These are phyloP conservation scores for Manis crassicaudata DNA, from an alignment of 2,797 vertebrate genomes.

Conservation along the genomic window DNA sequence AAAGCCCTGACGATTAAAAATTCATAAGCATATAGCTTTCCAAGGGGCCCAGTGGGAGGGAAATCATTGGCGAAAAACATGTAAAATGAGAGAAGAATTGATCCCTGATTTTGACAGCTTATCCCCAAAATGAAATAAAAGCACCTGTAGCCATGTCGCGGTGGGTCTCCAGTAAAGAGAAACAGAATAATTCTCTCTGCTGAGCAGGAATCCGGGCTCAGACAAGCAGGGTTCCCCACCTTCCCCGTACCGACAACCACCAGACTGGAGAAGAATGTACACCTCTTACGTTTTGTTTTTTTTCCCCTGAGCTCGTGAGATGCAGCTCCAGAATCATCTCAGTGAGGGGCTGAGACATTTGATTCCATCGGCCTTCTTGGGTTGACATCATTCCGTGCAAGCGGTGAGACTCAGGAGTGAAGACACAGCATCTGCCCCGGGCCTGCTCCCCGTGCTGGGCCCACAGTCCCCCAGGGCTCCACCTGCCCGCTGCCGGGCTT, in stretches of 20 bases:
- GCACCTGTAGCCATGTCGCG: background rate
- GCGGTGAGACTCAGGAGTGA: background rate
- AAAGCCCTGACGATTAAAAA: constrained; percentile 38
- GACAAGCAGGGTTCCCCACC: background rate
- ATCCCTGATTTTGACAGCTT: constrained; percentile 28
- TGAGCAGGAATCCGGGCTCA: background rate
- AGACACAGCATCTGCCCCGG: accelerated
- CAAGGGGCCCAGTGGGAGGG: background rate
- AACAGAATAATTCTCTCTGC: background rate
- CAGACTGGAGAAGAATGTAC: background rate
- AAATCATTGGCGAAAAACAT: background rate
- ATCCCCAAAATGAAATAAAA: background rate
- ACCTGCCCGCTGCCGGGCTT: background rate
- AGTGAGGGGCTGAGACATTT: background rate
- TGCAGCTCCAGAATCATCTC: background rate
- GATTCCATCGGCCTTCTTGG: background rate
- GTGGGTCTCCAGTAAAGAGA: background rate
- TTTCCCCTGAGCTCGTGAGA: background rate
- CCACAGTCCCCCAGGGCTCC: background rate
- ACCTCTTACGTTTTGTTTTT: background rate
- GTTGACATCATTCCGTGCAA: background rate
- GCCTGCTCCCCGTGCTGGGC: background rate
- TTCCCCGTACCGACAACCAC: background rate
- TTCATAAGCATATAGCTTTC: background rate
- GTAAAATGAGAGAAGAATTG: background rate